Evolutionary conservation across 2,888 invertebrate species (phyloP), one percentile per base, ranked within the genome.

Genomic region (Pyrochroa serraticornis): DNA sequence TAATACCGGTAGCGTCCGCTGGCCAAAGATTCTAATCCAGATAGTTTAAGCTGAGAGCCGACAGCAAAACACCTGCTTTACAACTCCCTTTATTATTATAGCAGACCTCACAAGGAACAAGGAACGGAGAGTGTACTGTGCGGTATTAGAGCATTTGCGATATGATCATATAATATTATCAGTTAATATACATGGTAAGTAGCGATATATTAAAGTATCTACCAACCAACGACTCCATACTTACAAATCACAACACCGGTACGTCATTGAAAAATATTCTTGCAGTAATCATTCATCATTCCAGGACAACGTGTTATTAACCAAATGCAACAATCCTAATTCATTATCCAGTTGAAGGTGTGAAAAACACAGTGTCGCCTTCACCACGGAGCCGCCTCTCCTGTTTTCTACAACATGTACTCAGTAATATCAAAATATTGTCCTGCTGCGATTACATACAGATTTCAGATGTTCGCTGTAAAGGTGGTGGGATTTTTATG

Each of bases 41-140:
- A 41, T 22, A 22, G 2, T 13, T n/a, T 6, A 12, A 22, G 22
- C 22, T 22, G 39, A 42, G 46, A 51, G 64, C 62, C 64, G 44
- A 43, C 38, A 64, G 64, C 64, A 39, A 59, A 64, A 64, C 64
- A 64, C 61, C 61, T 64, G 64, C 64, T 55, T 37, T 37, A 52
- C 50, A 47, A 51, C 53, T 54, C 46, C 41, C 51, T 14, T 34
- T 38, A 32, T 45, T 34, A 22, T 22, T 3, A 22, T 22, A 22
- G 22, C 41, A 36, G 41, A 34, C 45, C 48, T 35, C 38, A 38
- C 38, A 48, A 47, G 47, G 38, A 58, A 58, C 58, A 58, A 53
- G 46, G 59, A 41, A 49, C 46, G 45, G 46, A 49, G 45, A 54
- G 50, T 34, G 54, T 50, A 42, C 54, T 31, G 33, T 43, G 22